Percentiles rank a stretch among this genome's conserved stretches.
phyloP scores from a whole-genome alignment of 2,797 vertebrate genomes.

The Lerista edwardsae region DNA sequence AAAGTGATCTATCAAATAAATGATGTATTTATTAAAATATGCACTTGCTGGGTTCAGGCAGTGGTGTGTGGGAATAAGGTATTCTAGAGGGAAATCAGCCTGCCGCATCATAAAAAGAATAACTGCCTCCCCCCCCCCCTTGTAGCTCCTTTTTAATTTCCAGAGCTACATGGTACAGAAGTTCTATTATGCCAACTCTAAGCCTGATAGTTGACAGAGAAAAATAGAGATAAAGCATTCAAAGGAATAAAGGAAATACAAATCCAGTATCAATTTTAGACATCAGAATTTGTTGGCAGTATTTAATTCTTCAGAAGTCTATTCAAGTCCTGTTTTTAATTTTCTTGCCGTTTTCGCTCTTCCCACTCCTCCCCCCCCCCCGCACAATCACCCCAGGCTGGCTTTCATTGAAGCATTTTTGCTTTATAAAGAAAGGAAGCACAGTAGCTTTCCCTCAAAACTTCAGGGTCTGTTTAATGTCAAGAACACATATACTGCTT shows the following conservation, averaged over 20 bases:
- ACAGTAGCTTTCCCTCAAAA: constrained; percentile 50
- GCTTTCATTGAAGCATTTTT: constrained; percentile 28
- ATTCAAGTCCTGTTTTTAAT: constrained; percentile 69
- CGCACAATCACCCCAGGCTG: constrained; percentile 54
- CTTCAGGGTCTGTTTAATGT: constrained; percentile 34
- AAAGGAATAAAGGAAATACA: constrained; percentile 55
- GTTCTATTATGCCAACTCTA: constrained; percentile 45
- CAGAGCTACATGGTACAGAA: constrained; percentile 41
- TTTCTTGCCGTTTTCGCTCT: constrained; percentile 59
- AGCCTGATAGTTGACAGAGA: constrained; percentile 60
- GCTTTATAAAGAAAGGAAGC: not conserved
- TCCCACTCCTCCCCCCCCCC: constrained; percentile 21
- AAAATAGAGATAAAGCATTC: constrained; percentile 62
- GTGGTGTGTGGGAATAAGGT: not conserved
- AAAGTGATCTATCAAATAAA: constrained; percentile 60
- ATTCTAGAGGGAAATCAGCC: constrained; percentile 55
- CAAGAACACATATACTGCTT: constrained; percentile 46
- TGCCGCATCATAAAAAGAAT: constrained; percentile 51
- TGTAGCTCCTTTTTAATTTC: constrained; percentile 54
- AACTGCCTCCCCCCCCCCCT: not conserved
- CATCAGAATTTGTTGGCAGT: constrained; percentile 52
- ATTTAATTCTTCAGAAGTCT: constrained; percentile 67
- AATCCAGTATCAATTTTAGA: constrained; percentile 63
- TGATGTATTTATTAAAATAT: constrained; percentile 53
- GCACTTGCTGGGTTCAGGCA: constrained; percentile 41